Base-by-base conservation (phyloP, 2,888 invertebrate species). In the Chelonus formosanus region DNA sequence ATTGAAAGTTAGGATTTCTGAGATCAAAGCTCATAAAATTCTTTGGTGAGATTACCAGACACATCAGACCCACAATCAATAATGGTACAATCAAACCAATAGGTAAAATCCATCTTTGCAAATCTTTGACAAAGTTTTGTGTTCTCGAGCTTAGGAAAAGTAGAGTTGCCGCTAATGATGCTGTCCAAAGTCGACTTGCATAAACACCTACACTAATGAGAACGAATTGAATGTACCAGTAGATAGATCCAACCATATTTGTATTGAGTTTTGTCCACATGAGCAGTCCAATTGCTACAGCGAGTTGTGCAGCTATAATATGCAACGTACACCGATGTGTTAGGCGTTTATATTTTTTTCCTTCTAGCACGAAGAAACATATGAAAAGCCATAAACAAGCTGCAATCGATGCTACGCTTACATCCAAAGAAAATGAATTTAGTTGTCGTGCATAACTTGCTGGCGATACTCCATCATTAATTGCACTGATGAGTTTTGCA, bases 181-280 rank as follows among this genome's bases (percentile, higher is more conserved):
- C 91, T 0, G 95, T 94, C 94, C 95, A 96, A 61, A 95, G 85
- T 67, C 96, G 86, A 57, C 94, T 90, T 67, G 94, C 92, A 78
- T 93, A 93, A 67, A 93, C 91, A 67, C 92, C 91, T 71, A 90
- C 89, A 44, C 92, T 90, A 72, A 93, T 91, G 10, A 95, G 80
- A 3, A 90, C 86, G 80, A 95, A 94, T 79, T 95, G 93, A 3
- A 92, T 66, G 67, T 92, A 91, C 83, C 83, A 83, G 36, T 80
- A 43, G 56, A 69, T 1, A 5, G 79, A 78, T 20, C 76, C 78
- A 34, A 65, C 56, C 35, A 58, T 69, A 5, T 65, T 69, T 3
- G 70, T 20, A n/a, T 78, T 74, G 5, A 83, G 65, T 67, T 79
- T 80, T 32, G 80, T 76, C 83, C 83, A 83, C 54, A 82, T 78